Percentiles rank a stretch among this genome's conserved stretches.
phyloP scores from a whole-genome alignment of 2,797 vertebrate genomes.

The Numenius phaeopus region DNA sequence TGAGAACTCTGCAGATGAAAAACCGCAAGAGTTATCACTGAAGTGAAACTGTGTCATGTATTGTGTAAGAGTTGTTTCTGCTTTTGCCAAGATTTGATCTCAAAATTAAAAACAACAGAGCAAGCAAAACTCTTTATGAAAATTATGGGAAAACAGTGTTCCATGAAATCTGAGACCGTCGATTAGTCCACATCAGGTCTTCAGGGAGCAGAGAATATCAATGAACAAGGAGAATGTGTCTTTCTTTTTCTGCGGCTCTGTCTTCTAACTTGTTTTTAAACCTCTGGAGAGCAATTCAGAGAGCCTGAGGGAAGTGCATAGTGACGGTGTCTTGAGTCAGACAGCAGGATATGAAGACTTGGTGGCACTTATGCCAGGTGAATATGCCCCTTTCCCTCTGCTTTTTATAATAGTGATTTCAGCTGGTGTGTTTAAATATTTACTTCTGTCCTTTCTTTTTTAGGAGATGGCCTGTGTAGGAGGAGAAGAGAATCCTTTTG shows the following conservation, averaged over 20 bases:
- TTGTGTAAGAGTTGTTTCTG: not conserved
- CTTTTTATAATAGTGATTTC: not conserved
- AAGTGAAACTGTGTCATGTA: not conserved
- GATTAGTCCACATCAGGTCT: not conserved
- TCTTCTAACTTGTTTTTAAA: constrained; percentile 1
- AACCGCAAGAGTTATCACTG: not conserved
- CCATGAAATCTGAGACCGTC: not conserved
- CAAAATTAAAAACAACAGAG: not conserved
- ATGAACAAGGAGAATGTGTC: not conserved
- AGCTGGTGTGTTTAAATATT: not conserved
- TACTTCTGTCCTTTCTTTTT: not conserved
- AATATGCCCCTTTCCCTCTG: not conserved
- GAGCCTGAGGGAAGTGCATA: not conserved
- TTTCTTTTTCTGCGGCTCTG: not conserved
- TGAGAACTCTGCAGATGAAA: not conserved
- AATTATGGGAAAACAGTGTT: not conserved
- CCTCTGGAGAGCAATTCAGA: not conserved
- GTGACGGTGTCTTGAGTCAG: not conserved
- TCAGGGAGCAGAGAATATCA: not conserved
- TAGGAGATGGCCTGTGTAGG: not conserved
- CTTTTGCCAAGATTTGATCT: not conserved
- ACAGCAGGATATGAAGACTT: not conserved
- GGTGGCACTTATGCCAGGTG: not conserved
- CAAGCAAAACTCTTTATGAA: not conserved
- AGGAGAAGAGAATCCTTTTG: not conserved